These are phyloP conservation scores for Amphiprion clarkii DNA, from an alignment of 2,797 vertebrate genomes.

Conservation along the genomic window DNA sequence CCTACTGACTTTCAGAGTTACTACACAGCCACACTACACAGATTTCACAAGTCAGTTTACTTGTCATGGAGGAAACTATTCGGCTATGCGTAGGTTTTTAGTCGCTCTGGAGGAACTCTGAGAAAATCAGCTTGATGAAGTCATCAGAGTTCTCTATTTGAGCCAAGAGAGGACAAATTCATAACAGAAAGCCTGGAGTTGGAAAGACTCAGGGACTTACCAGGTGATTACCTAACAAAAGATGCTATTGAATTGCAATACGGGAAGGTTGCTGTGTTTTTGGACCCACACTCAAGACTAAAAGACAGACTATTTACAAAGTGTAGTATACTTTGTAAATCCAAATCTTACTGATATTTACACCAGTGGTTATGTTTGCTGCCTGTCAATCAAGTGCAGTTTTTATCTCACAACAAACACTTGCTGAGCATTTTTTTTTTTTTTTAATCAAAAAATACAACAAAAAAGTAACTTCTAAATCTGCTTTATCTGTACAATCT, in stretches of 20 bases:
- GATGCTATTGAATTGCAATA: neutral
- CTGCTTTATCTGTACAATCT: too few species aligned
- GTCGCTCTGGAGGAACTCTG: conserved; percentile 5
- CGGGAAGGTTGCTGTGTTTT: neutral
- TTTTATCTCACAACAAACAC: too few species aligned
- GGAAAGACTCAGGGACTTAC: neutral
- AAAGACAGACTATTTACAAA: too few species aligned
- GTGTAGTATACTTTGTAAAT: too few species aligned
- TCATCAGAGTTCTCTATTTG: neutral
- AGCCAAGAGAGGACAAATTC: neutral
- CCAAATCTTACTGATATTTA: too few species aligned
- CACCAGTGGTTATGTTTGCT: neutral
- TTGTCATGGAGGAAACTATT: neutral
- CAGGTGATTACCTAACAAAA: neutral
- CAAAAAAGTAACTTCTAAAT: too few species aligned
- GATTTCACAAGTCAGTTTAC: conserved; percentile 17
- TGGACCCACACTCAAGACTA: neutral
- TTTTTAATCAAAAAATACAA: too few species aligned
- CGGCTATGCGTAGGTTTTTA: conserved; percentile 16
- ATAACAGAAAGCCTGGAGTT: neutral
- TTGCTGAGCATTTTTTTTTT: too few species aligned
- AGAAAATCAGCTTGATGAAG: conserved; percentile 3
- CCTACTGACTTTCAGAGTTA: conserved; percentile 4
- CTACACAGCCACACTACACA: neutral
- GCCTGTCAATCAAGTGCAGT: neutral